These are phyloP conservation scores for Dendrolimus pini DNA, from an alignment of 2,888 invertebrate genomes.

Conservation along the genomic window DNA sequence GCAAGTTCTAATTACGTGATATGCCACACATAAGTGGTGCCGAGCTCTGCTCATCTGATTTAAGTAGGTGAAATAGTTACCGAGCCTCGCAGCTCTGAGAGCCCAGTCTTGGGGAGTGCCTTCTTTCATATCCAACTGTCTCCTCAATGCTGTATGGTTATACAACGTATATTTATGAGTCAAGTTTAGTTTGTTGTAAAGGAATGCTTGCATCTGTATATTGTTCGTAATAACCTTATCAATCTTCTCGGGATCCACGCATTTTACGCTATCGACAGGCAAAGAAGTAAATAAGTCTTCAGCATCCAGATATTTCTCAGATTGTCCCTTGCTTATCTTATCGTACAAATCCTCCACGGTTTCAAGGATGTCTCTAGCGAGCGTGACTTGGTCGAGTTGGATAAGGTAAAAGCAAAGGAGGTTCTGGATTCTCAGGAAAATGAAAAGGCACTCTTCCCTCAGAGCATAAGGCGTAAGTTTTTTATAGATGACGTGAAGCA, in stretches of 20 bases:
- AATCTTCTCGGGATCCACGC: conserved; percentile 64
- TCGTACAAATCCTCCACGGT: conserved; percentile 62
- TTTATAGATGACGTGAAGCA: conserved; percentile 44
- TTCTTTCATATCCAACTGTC: conserved; percentile 75
- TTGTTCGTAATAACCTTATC: conserved; percentile 78
- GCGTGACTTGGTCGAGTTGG: conserved; percentile 63
- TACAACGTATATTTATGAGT: conserved; percentile 70
- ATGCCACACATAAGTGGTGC: conserved; percentile 81
- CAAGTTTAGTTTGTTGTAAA: conserved; percentile 74
- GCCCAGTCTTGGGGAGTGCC: conserved; percentile 78
- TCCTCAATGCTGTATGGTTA: conserved; percentile 73
- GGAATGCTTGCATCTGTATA: conserved; percentile 78
- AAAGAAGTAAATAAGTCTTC: conserved; percentile 73
- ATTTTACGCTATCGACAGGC: conserved; percentile 37
- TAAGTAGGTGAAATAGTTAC: conserved; percentile 66
- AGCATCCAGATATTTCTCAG: conserved; percentile 55
- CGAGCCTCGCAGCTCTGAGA: conserved; percentile 69
- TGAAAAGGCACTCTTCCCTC: conserved; percentile 61
- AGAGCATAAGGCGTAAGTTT: conserved; percentile 49
- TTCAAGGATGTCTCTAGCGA: conserved; percentile 68
- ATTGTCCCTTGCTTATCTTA: conserved; percentile 41
- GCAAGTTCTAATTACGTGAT: conserved; percentile 72
- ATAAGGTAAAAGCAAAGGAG: conserved; percentile 75
- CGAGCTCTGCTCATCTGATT: conserved; percentile 68
- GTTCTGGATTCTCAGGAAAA: conserved; percentile 75